Evolutionary conservation across 2,797 vertebrate genomes (phyloP).

Genomic region (Coracias cyanogaster): DNA sequence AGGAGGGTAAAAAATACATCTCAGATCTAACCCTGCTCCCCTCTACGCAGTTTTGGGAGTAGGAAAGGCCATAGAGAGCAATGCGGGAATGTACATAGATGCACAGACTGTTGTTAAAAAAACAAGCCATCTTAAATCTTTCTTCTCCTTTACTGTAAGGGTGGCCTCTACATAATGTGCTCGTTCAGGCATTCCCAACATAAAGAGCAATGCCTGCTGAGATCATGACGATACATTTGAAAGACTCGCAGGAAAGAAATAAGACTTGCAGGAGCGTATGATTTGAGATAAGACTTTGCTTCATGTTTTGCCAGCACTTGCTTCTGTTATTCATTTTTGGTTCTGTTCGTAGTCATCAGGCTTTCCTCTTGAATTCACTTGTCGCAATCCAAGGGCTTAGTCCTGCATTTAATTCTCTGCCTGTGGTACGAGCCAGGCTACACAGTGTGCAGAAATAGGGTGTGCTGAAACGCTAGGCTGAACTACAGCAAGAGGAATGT

Average conservation of each 20-base stretch:
- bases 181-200: not conserved
- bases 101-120: not conserved
- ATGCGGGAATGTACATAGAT: not conserved
- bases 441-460: accelerated
- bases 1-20: not conserved
- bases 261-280: not conserved
- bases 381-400: not conserved
- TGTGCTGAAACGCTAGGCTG: not conserved
- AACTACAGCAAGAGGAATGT: not conserved
- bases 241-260: not conserved
- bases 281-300: not conserved
- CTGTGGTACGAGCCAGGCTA: not conserved
- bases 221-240: not conserved
- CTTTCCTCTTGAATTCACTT: not conserved
- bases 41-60: not conserved
- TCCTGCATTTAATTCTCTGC: not conserved
- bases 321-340: not conserved
- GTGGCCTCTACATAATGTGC: not conserved
- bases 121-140: not conserved
- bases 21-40: too few relatives aligned
- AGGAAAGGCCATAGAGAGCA: not conserved
- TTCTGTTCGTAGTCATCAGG: not conserved
- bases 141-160: not conserved
- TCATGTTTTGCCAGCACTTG: not conserved
- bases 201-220: not conserved